phyloP scores from a whole-genome alignment of 2,888 invertebrate genomes.

The Thysanoteuthis rhombus region DNA sequence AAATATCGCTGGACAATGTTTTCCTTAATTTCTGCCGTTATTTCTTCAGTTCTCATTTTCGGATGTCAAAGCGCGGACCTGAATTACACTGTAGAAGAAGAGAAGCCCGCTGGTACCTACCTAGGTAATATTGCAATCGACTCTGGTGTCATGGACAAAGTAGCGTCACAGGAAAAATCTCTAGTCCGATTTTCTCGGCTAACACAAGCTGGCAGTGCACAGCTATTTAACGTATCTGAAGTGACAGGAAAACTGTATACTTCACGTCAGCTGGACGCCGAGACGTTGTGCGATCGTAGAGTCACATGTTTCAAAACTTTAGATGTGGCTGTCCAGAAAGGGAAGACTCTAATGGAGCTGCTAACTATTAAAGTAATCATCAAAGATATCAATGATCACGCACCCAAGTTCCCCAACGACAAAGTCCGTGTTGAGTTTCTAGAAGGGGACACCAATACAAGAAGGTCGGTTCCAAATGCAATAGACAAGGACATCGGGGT shows the following conservation, averaged over 20 bases:
- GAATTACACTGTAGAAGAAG: neutral
- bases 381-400: constrained; percentile 54
- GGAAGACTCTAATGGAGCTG: constrained; percentile 49
- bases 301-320: constrained; percentile 35
- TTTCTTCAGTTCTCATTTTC: neutral
- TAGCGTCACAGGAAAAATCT: neutral
- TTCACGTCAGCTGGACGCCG: neutral
- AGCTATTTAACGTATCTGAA: neutral
- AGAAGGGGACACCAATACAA: constrained; percentile 47
- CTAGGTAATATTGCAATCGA: neutral
- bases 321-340: constrained; percentile 49
- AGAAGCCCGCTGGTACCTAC: neutral
- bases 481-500: constrained; percentile 49
- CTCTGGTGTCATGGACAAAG: neutral
- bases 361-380: constrained; percentile 49
- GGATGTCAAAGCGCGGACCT: neutral
- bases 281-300: neutral
- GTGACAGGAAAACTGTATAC: neutral
- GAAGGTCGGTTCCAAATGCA: constrained; percentile 45
- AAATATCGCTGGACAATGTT: neutral
- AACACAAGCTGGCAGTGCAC: neutral
- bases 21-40: neutral
- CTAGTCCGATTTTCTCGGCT: neutral
- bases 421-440: constrained; percentile 44
- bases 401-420: constrained; percentile 48